Conservation (phyloP, 2,888 invertebrate genomes). For the Diarsia dahlii region DNA sequence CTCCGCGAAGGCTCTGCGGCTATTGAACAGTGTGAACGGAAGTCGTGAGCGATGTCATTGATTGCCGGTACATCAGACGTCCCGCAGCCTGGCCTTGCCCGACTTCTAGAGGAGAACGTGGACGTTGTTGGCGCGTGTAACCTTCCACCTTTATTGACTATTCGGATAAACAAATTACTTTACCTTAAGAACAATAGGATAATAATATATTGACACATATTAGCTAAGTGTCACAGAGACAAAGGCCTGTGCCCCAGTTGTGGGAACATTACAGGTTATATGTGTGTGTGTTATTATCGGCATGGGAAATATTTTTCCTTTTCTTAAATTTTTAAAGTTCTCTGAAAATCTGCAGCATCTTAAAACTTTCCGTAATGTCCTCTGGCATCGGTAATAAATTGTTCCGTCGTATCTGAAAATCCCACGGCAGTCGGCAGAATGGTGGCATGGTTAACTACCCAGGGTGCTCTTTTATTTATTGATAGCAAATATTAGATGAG, state of each 20-base stretch:
- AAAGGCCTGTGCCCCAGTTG: background rate
- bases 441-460: background rate
- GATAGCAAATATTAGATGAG: background rate
- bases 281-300: background rate
- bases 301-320: background rate
- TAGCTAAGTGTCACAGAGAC: background rate
- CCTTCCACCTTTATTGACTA: background rate
- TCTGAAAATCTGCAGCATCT: background rate
- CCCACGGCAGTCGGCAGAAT: background rate
- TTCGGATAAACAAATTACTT: background rate
- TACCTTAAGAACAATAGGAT: background rate
- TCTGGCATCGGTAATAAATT: background rate
- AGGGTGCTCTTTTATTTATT: background rate
- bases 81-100: slow-evolving; percentile 79
- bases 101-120: slow-evolving; percentile 68
- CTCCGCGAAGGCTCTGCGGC: slow-evolving; percentile 16
- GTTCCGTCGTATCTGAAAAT: background rate
- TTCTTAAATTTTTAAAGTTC: background rate
- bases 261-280: background rate
- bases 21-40: slow-evolving; percentile 60
- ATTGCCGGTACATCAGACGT: slow-evolving; percentile 76
- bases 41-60: slow-evolving; percentile 72
- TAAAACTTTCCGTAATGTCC: background rate
- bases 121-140: slow-evolving; percentile 1
- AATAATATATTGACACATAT: background rate